Evolutionary conservation across 30 jellyfish, hydroid and myxozoan genomes (phyloP).

Genomic region (Cassiopea andromeda): DNA sequence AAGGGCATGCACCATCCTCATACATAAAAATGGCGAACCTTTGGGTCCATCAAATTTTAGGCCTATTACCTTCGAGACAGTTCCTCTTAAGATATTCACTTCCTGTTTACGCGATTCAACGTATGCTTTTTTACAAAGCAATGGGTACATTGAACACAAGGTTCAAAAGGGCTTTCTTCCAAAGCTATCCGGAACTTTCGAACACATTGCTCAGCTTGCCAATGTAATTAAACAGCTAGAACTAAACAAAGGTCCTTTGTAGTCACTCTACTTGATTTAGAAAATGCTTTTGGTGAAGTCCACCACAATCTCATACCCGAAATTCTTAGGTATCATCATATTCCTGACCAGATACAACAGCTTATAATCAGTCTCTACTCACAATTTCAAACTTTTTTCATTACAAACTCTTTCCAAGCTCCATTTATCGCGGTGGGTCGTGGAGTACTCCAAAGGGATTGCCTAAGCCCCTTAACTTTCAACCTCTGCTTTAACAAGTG

Average conservation of each 20-base stretch:
- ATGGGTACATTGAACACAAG: neutral
- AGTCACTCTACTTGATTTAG: neutral
- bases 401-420: neutral
- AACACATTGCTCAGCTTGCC: neutral
- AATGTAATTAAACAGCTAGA: neutral
- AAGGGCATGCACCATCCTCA: no score
- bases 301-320: neutral
- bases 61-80: neutral
- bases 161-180: neutral
- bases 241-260: neutral
- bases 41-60: neutral
- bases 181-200: neutral
- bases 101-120: neutral
- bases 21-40: neutral
- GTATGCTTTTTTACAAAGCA: neutral
- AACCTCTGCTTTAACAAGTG: neutral
- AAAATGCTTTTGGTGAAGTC: neutral
- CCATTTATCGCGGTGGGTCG: neutral
- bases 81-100: neutral
- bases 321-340: neutral
- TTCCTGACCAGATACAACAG: neutral
- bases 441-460: neutral
- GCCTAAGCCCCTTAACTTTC: neutral
- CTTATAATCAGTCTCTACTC: neutral
- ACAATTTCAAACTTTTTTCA: neutral